Evolutionary conservation across 2,113 vertebrate genomes (phyloP), one percentile per base, ranked within the genome.

Genomic region (Smithornis capensis): DNA sequence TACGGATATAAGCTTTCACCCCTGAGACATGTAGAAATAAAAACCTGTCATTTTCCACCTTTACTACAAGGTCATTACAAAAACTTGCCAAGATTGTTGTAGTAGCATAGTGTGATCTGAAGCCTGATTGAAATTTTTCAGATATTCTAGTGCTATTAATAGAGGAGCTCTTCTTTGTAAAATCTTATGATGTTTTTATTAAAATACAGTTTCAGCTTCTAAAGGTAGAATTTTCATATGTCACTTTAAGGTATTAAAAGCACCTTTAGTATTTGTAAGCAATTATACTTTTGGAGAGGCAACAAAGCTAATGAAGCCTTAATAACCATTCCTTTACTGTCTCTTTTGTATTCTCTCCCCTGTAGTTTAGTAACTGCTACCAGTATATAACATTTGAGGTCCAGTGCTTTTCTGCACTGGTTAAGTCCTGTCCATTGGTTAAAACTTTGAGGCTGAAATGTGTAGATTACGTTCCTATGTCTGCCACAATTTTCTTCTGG

Each of bases 21-120:
- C 55, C 31, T 35, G 82, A 89, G 83, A 93, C 44, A 33, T 4
- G 18, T 24, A 83, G 74, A 71, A 93, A 92, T 81, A 69, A 90
- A 96, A 90, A 80, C 59, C 59, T 90, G 71, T 83, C 85, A 86
- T 40, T 82, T 91, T 95, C 89, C 59, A 91, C 89, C 87, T 91
- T 73, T 92, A 89, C 74, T 83, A 52, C 91, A 96, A 94, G 95
- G 93, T 92, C 89, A 85, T 90, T 92, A 63, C 29, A 88, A 68
- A 94, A 90, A 19, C 42, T 95, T 95, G 22, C 82, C 29, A 87
- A 57, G 37, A 13, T 37, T 57, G 14, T 65, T 87, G 37, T 82
- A 73, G 60, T 12, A 80, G 74, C 53, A 35, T 35, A 56, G 40
- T 2, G 3, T 78, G 64, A 83, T 89, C 89, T 90, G 73, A 94